phyloP scores from a whole-genome alignment of 2,888 invertebrate genomes.

The Siphlonurus alternatus region DNA sequence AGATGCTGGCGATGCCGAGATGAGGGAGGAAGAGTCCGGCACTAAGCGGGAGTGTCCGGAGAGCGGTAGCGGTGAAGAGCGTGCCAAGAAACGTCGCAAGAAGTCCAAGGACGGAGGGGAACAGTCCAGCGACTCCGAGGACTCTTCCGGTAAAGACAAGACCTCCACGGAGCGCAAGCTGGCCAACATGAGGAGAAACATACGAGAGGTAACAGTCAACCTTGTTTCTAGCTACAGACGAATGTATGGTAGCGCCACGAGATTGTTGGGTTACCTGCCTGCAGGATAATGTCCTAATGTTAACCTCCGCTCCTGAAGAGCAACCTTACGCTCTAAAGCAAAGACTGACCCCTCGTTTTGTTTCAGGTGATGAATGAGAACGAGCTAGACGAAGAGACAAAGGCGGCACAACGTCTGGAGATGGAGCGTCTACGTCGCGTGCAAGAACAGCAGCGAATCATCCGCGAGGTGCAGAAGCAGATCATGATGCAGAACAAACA shows the following conservation, averaged over 20 bases:
- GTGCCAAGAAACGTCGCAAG: background rate
- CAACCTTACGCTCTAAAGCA: no score
- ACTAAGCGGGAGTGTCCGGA: conserved; percentile 12
- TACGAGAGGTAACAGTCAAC: conserved; percentile 83
- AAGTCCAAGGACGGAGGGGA: conserved; percentile 7
- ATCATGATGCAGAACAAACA: conserved; percentile 49
- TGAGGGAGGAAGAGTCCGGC: conserved; percentile 13
- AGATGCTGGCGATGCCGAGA: conserved; percentile 14
- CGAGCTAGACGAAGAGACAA: conserved; percentile 78
- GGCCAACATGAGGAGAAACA: conserved; percentile 62
- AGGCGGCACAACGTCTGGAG: conserved; percentile 85
- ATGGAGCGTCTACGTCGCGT: conserved; percentile 71
- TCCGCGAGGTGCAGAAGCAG: conserved; percentile 66
- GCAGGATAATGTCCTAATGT: no score
- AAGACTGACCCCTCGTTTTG: no score
- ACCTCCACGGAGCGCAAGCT: conserved; percentile 26
- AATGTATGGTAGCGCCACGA: no score
- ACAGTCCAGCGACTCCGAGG: conserved; percentile 19
- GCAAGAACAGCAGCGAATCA: conserved; percentile 68
- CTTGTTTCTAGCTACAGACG: no score
- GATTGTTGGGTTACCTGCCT: no score
- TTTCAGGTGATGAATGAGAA: conserved; percentile 90
- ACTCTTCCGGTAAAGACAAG: conserved; percentile 24
- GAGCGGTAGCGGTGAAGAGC: conserved; percentile 8
- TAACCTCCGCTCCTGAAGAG: no score